Percentiles rank a stretch among this genome's conserved stretches.
These are phyloP conservation scores for Oncorhynchus keta DNA, from an alignment of 2,113 vertebrate species.

Conservation along the genomic window DNA sequence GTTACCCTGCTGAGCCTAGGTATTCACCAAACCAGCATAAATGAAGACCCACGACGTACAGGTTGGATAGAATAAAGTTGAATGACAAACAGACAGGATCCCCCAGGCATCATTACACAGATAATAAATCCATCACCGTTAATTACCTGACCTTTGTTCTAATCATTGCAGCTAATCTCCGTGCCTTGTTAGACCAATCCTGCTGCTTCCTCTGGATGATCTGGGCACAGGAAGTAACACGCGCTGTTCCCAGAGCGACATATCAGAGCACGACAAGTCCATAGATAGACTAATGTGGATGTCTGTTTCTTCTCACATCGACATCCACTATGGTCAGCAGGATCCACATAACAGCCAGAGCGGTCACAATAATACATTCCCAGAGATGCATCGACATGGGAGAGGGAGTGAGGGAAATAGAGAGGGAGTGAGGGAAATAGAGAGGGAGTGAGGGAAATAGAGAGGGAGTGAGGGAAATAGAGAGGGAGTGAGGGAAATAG, in stretches of 20 bases:
- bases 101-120: background rate
- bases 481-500: too few species aligned
- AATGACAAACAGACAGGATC: background rate
- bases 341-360: too few species aligned
- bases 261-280: background rate
- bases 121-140: background rate
- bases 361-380: too few species aligned
- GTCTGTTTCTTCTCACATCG: too few species aligned
- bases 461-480: background rate
- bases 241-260: background rate
- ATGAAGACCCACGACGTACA: too few species aligned
- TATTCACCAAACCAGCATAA: too few species aligned
- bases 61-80: too few species aligned
- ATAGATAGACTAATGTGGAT: background rate
- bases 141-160: background rate
- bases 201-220: background rate
- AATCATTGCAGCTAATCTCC: background rate
- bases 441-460: background rate
- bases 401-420: background rate
- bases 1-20: too few species aligned
- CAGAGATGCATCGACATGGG: background rate
- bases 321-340: too few species aligned
- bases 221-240: too few species aligned
- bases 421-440: background rate
- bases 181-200: background rate